Percentiles rank a stretch among this genome's conserved stretches.
Conservation (phyloP, 2,113 vertebrate species). For the Chaetodon trifascialis region DNA sequence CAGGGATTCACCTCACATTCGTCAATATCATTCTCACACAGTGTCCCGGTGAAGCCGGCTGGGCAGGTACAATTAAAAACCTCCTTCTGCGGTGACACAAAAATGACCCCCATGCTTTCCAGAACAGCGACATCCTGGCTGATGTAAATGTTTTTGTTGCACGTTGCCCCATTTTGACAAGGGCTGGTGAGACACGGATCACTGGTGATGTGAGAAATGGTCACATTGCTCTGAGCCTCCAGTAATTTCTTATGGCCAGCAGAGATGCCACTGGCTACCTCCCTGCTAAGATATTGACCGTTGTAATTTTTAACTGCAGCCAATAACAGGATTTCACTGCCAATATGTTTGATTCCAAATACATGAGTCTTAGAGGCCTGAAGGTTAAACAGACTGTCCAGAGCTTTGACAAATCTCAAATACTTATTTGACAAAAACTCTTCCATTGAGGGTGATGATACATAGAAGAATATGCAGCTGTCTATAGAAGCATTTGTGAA, state of each 20-base stretch:
- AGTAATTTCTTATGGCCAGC: slow-evolving; percentile 78
- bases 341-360: slow-evolving; percentile 82
- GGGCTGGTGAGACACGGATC: slow-evolving; percentile 80
- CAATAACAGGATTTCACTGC: slow-evolving; percentile 77
- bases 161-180: slow-evolving; percentile 81
- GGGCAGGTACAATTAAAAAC: slow-evolving; percentile 82
- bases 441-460: slow-evolving; percentile 74
- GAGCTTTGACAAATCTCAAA: slow-evolving; percentile 81
- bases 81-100: slow-evolving; percentile 81
- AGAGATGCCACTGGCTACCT: slow-evolving; percentile 80
- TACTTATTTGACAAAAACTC: slow-evolving; percentile 83
- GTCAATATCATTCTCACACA: slow-evolving; percentile 82
- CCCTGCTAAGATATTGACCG: slow-evolving; percentile 80
- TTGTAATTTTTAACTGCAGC: slow-evolving; percentile 83
- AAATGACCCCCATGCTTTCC: slow-evolving; percentile 80
- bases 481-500: slow-evolving; percentile 84
- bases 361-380: slow-evolving; percentile 85
- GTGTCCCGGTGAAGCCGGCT: slow-evolving; percentile 74
- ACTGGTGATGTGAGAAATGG: slow-evolving; percentile 81
- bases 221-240: slow-evolving; percentile 80
- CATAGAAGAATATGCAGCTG: slow-evolving; percentile 83
- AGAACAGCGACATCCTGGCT: slow-evolving; percentile 76
- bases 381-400: slow-evolving; percentile 84
- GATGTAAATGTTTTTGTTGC: slow-evolving; percentile 81
- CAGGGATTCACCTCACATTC: slow-evolving; percentile 81